These are phyloP conservation scores for Paracyclopina nana DNA, from an alignment of 1,140 invertebrate genomes.

Conservation along the genomic window DNA sequence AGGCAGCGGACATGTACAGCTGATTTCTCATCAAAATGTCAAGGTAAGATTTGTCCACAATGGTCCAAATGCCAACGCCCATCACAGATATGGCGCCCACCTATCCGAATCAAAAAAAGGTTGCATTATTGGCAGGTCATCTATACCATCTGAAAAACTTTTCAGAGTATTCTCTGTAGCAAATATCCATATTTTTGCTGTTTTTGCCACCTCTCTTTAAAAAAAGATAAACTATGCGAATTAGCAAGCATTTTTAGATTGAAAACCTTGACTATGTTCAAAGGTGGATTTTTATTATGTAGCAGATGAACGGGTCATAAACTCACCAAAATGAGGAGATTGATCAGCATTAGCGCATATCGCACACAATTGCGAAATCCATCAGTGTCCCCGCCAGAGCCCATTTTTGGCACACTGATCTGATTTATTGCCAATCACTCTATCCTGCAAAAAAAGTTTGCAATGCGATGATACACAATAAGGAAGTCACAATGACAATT, in stretches of 20 bases:
- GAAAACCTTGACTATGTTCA: not conserved
- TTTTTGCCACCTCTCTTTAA: too few species aligned
- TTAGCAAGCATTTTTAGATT: not conserved
- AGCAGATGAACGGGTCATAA: not conserved
- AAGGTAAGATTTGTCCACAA: conserved; percentile 57
- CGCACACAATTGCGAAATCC: conserved; percentile 28
- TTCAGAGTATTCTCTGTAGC: too few species aligned
- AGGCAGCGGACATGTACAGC: conserved; percentile 56
- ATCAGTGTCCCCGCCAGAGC: conserved; percentile 23
- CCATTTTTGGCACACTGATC: too few species aligned
- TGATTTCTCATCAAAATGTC: conserved; percentile 58
- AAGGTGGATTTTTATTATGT: not conserved
- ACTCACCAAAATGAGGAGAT: conserved; percentile 29
- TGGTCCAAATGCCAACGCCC: conserved; percentile 53
- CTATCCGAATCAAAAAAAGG: too few species aligned
- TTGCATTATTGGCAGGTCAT: too few species aligned
- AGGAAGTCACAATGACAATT: too few species aligned
- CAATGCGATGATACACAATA: too few species aligned
- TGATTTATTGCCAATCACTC: too few species aligned
- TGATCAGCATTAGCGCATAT: conserved; percentile 27
- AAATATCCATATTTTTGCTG: too few species aligned
- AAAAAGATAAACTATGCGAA: not conserved
- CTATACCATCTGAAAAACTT: too few species aligned
- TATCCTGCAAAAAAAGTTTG: too few species aligned
- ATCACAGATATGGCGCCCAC: conserved; percentile 48